Percentiles rank a stretch among this genome's conserved stretches.
Conservation (phyloP, 2,888 invertebrate genomes). For the Phortica magna region DNA sequence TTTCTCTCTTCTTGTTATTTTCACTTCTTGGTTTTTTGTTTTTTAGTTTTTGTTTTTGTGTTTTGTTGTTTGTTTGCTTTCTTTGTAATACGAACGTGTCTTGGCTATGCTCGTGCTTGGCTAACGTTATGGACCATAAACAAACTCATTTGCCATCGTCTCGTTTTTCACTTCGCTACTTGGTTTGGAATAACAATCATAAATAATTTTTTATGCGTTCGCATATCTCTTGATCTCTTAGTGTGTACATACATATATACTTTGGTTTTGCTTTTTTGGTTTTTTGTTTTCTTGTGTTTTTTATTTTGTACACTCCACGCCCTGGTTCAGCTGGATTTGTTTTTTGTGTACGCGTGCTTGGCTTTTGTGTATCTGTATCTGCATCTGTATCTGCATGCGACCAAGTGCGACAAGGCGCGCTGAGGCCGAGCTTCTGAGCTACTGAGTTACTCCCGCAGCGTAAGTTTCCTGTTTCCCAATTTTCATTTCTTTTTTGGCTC, state of each 20-base stretch:
- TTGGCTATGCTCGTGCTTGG: conserved; percentile 28
- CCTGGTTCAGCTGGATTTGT: conserved; percentile 10
- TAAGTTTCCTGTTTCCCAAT: conserved; percentile 31
- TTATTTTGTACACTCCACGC: not conserved
- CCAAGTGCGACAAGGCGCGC: not conserved
- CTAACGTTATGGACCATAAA: conserved; percentile 18
- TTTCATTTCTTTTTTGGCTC: conserved; percentile 8
- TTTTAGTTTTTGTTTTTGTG: not conserved
- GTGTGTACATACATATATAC: not conserved
- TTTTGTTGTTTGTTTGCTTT: not conserved
- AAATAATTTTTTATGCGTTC: conserved; percentile 30
- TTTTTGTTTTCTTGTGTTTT: not conserved
- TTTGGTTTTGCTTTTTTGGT: not conserved
- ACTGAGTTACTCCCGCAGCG: conserved; percentile 49
- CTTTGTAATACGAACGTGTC: conserved; percentile 34
- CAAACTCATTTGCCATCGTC: conserved; percentile 3
- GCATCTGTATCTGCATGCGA: not conserved
- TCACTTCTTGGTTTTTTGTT: not conserved
- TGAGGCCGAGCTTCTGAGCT: not conserved
- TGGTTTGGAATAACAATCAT: conserved; percentile 12
- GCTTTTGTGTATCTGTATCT: not conserved
- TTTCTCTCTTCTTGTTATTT: not conserved
- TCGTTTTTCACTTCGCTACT: not conserved
- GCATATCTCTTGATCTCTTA: conserved; percentile 4
- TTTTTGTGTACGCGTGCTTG: conserved; percentile 5